Percentiles rank a stretch among this genome's conserved stretches.
Evolutionary conservation across 2,888 invertebrate genomes (phyloP).

Genomic region (Sarcophaga carnaria): DNA sequence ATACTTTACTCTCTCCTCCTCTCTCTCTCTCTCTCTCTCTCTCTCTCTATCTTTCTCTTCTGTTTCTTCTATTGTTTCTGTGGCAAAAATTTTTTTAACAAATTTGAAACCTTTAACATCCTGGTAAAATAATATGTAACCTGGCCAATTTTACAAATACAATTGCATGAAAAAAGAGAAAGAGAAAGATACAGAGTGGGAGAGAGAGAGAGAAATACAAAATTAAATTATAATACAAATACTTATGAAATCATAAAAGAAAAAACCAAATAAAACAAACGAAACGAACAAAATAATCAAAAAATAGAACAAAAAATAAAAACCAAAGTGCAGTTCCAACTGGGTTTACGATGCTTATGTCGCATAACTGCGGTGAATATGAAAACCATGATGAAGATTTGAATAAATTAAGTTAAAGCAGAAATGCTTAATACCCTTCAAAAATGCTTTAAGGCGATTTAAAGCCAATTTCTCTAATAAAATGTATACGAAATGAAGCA

Average conservation of each 20-base stretch:
- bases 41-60: not conserved
- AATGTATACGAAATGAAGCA: too few relatives aligned
- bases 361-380: slow-evolving; percentile 27
- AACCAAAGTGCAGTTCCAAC: not conserved
- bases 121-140: not conserved
- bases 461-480: too few relatives aligned
- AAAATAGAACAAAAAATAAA: too few relatives aligned
- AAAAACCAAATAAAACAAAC: not conserved
- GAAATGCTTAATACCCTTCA: not conserved
- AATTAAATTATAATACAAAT: not conserved
- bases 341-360: not conserved
- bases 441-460: too few relatives aligned
- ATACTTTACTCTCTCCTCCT: too few relatives aligned
- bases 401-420: not conserved
- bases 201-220: not conserved
- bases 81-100: not conserved
- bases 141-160: not conserved
- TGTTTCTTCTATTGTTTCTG: not conserved
- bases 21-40: not conserved
- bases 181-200: too few relatives aligned
- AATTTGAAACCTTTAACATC: not conserved
- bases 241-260: not conserved
- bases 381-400: too few relatives aligned
- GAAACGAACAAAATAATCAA: not conserved
- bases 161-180: too few relatives aligned